Percentiles rank a stretch among this genome's conserved stretches.
These are phyloP conservation scores for Molothrus aeneus DNA, from an alignment of 2,797 vertebrate genomes.

Conservation along the genomic window DNA sequence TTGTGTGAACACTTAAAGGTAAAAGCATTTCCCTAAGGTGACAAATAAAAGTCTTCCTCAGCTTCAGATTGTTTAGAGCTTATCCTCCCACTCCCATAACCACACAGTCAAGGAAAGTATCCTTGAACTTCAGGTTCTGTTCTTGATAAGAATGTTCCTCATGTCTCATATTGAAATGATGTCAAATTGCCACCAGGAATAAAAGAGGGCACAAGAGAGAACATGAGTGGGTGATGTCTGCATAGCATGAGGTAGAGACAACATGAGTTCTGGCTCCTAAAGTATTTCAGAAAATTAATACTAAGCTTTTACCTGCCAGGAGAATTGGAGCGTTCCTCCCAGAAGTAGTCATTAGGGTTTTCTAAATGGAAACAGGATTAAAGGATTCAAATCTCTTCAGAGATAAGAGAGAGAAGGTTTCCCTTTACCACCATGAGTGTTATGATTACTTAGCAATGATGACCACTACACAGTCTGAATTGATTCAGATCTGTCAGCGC, in stretches of 20 bases:
- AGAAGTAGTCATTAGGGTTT: background rate
- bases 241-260: background rate
- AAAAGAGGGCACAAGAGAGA: background rate
- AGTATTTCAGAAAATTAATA: background rate
- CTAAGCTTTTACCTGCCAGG: background rate
- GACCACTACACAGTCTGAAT: background rate
- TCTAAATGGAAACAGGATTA: background rate
- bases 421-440: background rate
- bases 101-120: background rate
- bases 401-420: background rate
- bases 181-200: background rate
- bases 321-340: background rate
- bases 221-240: background rate
- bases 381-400: background rate
- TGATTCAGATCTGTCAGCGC: background rate
- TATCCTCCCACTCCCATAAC: background rate
- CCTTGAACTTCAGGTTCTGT: background rate
- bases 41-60: background rate
- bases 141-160: background rate
- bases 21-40: background rate
- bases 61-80: background rate
- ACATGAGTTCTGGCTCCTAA: background rate
- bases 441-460: background rate
- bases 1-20: background rate
- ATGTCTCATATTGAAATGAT: fast-evolving